Evolutionary conservation across 2,888 invertebrate species (phyloP).

Genomic region (Lepidochrysops patricia): DNA sequence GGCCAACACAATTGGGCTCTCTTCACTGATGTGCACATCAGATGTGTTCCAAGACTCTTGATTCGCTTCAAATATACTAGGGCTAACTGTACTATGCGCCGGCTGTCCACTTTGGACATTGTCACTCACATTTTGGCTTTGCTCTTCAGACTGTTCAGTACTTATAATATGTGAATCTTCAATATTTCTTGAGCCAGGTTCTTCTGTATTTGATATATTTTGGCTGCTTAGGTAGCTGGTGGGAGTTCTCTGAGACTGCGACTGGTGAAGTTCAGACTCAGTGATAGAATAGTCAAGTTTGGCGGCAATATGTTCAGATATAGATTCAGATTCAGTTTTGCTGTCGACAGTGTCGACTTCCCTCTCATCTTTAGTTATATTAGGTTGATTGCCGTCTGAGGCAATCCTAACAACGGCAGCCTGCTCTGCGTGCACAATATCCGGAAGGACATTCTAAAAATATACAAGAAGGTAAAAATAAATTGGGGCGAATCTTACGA

Average conservation of each 20-base stretch:
- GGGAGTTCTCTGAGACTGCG: constrained; percentile 32
- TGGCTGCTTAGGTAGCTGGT: constrained; percentile 32
- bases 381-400: constrained; percentile 36
- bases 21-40: constrained; percentile 56
- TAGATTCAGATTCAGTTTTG: constrained; percentile 52
- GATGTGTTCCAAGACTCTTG: constrained; percentile 50
- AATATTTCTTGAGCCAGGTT: constrained; percentile 27
- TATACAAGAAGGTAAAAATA: constrained; percentile 51
- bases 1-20: constrained; percentile 56
- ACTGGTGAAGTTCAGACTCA: constrained; percentile 37
- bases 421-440: constrained; percentile 70
- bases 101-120: not conserved
- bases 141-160: not conserved
- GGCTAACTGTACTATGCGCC: constrained; percentile 33
- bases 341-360: constrained; percentile 32
- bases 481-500: constrained; percentile 22
- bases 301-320: constrained; percentile 61
- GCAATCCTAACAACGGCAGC: constrained; percentile 46
- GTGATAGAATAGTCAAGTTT: constrained; percentile 48
- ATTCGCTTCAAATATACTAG: constrained; percentile 39
- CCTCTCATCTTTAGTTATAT: constrained; percentile 30
- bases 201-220: not conserved
- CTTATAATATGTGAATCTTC: constrained; percentile 9
- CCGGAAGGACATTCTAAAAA: constrained; percentile 73
- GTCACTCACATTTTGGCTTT: not conserved